Conservation (phyloP, 2,797 vertebrate species). For the Sebastiscus albofasciatus region DNA sequence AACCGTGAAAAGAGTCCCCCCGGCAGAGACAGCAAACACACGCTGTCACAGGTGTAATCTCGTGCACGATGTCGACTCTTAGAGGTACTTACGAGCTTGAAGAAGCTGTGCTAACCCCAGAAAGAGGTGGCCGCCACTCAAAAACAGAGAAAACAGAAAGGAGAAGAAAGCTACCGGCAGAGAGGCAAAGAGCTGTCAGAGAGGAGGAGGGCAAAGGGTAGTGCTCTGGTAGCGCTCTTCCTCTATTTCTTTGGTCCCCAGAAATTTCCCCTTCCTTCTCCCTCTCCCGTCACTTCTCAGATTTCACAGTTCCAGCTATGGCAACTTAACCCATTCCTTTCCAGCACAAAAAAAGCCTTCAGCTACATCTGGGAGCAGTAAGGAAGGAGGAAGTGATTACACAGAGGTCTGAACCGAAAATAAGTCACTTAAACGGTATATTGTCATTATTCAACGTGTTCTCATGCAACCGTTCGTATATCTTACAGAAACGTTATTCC, state of each 20-base stretch:
- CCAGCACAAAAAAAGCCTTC: conserved; percentile 9
- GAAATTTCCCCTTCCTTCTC: conserved; percentile 62
- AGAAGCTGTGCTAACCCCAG: background rate
- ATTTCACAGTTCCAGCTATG: conserved; percentile 72
- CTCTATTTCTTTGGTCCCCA: conserved; percentile 59
- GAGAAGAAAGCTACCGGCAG: conserved; percentile 11
- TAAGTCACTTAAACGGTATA: background rate
- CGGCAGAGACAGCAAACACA: background rate
- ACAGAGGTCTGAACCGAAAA: background rate
- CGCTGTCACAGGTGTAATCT: background rate
- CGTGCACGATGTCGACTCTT: background rate
- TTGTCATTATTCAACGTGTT: background rate
- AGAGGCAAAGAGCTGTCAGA: conserved; percentile 33
- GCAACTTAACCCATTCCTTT: conserved; percentile 69
- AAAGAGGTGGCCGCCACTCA: conserved; percentile 23
- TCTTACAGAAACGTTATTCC: too few relatives aligned
- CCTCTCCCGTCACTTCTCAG: conserved; percentile 67
- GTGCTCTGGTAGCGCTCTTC: conserved; percentile 34
- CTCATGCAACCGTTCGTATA: too few relatives aligned
- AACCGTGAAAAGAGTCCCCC: conserved; percentile 53
- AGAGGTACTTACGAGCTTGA: background rate
- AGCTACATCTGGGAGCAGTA: background rate
- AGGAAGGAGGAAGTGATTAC: conserved; percentile 12
- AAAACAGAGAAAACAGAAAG: background rate
- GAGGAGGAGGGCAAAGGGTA: conserved; percentile 48